Percentiles rank a stretch among this genome's conserved stretches.
Conservation (phyloP, 64 coral and sea anemone species). For the Dendrophyllia cribrosa region DNA sequence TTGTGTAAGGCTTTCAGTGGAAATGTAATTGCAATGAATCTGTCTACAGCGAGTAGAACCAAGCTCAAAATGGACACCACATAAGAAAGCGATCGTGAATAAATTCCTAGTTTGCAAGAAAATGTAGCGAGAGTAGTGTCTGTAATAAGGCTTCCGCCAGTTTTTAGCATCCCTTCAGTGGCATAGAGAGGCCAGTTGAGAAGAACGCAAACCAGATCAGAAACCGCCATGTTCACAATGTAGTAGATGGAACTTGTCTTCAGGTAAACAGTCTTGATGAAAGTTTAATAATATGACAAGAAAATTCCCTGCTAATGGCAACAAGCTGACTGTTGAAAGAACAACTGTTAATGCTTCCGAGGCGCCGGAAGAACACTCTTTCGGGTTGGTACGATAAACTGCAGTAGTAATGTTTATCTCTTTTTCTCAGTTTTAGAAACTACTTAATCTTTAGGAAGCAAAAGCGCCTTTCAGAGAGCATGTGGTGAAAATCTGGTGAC, state of each 20-base stretch:
- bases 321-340: neutral
- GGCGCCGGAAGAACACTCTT: neutral
- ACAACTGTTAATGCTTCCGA: neutral
- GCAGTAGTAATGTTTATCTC: neutral
- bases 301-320: neutral
- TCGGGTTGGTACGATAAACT: neutral
- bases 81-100: slow-evolving; percentile 7
- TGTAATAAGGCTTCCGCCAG: slow-evolving; percentile 13
- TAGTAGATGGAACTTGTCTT: slow-evolving; percentile 5
- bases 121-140: neutral
- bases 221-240: slow-evolving; percentile 16
- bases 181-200: slow-evolving; percentile 11
- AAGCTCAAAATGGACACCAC: neutral
- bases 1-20: neutral
- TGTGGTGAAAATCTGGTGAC: no score
- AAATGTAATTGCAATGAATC: neutral
- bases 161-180: slow-evolving; percentile 11
- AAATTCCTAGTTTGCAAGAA: slow-evolving; percentile 10
- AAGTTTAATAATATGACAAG: neutral
- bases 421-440: neutral
- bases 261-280: neutral
- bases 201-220: neutral
- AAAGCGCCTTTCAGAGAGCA: no score
- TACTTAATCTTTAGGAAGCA: neutral
- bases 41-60: neutral